Evolutionary conservation across 1,140 invertebrate species (phyloP).

Genomic region (Melipona quadrifasciata): DNA sequence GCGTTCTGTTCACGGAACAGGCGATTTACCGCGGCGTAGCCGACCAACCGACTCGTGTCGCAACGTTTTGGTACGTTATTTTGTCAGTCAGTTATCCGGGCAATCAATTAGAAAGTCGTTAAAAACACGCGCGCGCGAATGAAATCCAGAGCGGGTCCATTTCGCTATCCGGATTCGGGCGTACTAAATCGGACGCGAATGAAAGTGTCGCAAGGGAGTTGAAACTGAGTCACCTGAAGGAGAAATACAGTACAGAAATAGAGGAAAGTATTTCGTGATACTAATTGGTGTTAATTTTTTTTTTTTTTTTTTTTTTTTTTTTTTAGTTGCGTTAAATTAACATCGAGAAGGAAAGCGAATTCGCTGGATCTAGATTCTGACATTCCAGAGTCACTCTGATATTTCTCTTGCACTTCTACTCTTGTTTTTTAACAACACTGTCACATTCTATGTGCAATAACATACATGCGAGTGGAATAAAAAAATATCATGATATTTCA

Average conservation of each 20-base stretch:
- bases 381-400: too few relatives aligned
- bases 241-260: background rate
- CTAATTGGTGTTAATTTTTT: too few relatives aligned
- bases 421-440: too few relatives aligned
- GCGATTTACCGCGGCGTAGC: background rate
- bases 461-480: too few relatives aligned
- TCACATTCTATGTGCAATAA: too few relatives aligned
- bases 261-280: background rate
- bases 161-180: too few relatives aligned
- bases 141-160: background rate
- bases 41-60: background rate
- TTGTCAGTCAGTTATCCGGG: background rate
- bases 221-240: background rate
- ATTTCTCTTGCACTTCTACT: too few relatives aligned
- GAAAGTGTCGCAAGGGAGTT: too few relatives aligned
- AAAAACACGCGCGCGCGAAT: background rate
- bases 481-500: too few relatives aligned
- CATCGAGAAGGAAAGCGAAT: background rate
- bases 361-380: background rate
- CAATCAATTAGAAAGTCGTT: slow-evolving; percentile 18
- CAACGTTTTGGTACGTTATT: background rate
- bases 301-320: too few relatives aligned
- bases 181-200: too few relatives aligned
- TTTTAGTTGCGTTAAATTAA: too few relatives aligned
- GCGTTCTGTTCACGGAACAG: background rate